Evolutionary conservation across 2,113 vertebrate species (phyloP).

Genomic region (Chiloscyllium plagiosum): DNA sequence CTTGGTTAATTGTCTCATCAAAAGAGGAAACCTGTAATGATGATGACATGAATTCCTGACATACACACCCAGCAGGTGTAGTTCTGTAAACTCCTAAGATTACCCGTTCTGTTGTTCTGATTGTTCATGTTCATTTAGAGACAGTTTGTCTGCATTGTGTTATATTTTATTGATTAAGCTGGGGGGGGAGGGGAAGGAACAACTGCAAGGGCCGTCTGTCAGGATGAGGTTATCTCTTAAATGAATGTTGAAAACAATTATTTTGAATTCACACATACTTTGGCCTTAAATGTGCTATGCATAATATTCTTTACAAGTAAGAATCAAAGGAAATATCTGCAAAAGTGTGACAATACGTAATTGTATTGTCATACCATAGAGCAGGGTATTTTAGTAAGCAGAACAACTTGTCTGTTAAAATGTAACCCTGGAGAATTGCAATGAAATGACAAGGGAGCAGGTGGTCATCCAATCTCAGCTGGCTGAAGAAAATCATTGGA

Average conservation of each 20-base stretch:
- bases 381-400: not conserved
- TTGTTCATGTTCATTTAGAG: not conserved
- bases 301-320: not conserved
- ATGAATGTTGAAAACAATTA: not conserved
- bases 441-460: constrained; percentile 2
- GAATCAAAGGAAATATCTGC: not conserved
- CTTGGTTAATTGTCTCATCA: not conserved
- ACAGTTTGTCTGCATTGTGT: not conserved
- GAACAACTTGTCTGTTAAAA: not conserved
- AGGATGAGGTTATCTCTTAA: not conserved
- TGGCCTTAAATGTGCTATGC: not conserved
- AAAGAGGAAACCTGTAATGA: not conserved
- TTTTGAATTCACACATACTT: not conserved
- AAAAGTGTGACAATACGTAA: not conserved
- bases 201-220: not conserved
- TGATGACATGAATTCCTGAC: not conserved
- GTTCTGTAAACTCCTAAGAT: not conserved
- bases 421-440: not conserved
- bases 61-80: not conserved
- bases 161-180: not conserved
- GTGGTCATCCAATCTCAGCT: constrained; percentile 21
- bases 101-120: not conserved
- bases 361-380: not conserved
- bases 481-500: not conserved
- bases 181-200: not conserved